Percentiles rank a stretch among this genome's conserved stretches.
Evolutionary conservation across 2,113 vertebrate genomes (phyloP).

Genomic region (Xenotilapia flavipinnis): DNA sequence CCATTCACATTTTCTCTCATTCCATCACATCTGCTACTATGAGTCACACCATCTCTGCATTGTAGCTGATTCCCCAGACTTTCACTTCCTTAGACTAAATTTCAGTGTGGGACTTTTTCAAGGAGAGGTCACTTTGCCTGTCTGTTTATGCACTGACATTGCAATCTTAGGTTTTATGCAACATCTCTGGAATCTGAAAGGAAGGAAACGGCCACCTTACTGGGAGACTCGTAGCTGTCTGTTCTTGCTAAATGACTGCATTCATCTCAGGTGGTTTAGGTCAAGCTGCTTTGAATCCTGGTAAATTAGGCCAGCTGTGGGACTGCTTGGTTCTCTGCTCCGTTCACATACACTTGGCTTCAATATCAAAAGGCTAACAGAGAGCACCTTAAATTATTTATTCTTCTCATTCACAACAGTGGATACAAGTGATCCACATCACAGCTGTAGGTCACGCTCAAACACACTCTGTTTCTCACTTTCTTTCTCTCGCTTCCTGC

Average conservation of each 20-base stretch:
- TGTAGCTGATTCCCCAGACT: constrained; percentile 3
- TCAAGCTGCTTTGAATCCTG: constrained; percentile 39
- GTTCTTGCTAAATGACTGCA: constrained; percentile 33
- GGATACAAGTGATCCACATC: constrained; percentile 38
- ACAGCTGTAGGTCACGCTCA: constrained; percentile 43
- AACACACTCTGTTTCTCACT: not conserved
- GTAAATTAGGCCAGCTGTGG: constrained; percentile 34
- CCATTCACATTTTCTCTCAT: not conserved
- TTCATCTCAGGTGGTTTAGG: constrained; percentile 30
- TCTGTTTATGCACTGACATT: not conserved
- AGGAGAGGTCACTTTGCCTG: not conserved
- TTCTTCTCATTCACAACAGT: constrained; percentile 30
- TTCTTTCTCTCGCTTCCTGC: not conserved
- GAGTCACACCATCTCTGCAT: constrained; percentile 7
- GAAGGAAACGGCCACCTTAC: constrained; percentile 2
- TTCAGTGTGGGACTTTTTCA: constrained; percentile 6
- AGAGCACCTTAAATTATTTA: constrained; percentile 50
- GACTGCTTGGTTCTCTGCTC: not conserved
- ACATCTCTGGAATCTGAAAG: not conserved
- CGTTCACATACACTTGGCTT: constrained; percentile 35
- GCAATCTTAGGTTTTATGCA: not conserved
- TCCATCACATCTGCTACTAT: constrained; percentile 41
- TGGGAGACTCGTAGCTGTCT: constrained; percentile 7
- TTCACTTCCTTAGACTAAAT: not conserved
- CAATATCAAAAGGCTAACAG: constrained; percentile 34